Percentiles rank a stretch among this genome's conserved stretches.
Conservation (phyloP, 2,888 invertebrate species). For the Vanessa cardui region DNA sequence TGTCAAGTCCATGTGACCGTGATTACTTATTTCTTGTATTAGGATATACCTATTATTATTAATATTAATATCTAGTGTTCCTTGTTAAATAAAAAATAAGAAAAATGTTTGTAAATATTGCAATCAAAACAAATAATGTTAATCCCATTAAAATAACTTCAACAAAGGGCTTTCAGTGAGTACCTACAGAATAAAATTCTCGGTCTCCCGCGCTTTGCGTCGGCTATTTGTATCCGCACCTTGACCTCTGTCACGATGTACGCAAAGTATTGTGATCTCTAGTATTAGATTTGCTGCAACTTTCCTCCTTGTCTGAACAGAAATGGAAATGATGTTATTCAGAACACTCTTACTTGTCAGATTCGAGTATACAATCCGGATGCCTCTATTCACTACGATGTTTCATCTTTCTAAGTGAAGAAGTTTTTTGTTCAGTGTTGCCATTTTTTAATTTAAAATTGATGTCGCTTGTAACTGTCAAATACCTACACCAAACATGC, state of each 20-base stretch:
- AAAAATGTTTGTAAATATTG: neutral
- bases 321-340: slow-evolving; percentile 32
- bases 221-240: slow-evolving; percentile 54
- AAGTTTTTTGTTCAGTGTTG: too few species aligned
- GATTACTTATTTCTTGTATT: too few species aligned
- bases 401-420: neutral
- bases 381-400: neutral
- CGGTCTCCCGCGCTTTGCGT: slow-evolving; percentile 26
- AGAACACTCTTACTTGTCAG: slow-evolving; percentile 35
- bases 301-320: slow-evolving; percentile 26
- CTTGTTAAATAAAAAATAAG: too few species aligned
- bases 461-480: too few species aligned
- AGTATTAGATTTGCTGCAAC: slow-evolving; percentile 29
- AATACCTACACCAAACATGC: too few species aligned
- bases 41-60: too few species aligned
- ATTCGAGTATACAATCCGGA: neutral
- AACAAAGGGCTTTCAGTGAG: neutral
- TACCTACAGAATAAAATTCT: slow-evolving; percentile 13
- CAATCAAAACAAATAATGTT: neutral
- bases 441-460: too few species aligned
- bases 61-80: too few species aligned
- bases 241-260: slow-evolving; percentile 70
- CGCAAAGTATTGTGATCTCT: slow-evolving; percentile 58
- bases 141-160: neutral
- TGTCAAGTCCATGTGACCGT: too few species aligned